These are phyloP conservation scores for Temnothorax nylanderi DNA, from an alignment of 1,140 invertebrate species.

Conservation along the genomic window DNA sequence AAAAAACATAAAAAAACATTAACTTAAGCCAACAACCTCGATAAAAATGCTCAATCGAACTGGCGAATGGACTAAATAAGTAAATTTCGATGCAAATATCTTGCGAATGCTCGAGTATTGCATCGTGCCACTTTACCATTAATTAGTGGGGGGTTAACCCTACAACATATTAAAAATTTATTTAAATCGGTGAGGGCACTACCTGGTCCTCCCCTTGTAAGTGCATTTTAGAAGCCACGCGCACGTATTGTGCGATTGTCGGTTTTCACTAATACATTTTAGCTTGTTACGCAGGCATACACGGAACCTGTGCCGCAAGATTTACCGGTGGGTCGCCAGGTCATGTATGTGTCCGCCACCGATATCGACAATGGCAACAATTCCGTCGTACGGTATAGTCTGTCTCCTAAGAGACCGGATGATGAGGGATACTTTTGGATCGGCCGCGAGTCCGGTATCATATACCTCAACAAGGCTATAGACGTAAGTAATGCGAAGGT, in stretches of 20 bases:
- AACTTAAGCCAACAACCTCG: no score
- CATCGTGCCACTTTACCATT: no score
- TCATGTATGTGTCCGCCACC: conserved; percentile 95
- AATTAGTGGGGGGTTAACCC: no score
- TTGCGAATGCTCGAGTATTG: no score
- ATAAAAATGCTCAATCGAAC: no score
- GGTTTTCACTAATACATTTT: conserved; percentile 6
- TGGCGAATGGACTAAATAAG: no score
- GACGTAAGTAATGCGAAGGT: conserved; percentile 86
- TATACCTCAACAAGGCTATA: conserved; percentile 91
- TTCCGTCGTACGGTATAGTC: conserved; percentile 89
- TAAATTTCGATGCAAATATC: no score
- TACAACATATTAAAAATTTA: no score
- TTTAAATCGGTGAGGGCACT: no score
- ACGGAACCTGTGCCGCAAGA: conserved; percentile 92
- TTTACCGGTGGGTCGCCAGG: conserved; percentile 88
- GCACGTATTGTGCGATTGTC: not conserved
- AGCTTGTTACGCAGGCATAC: conserved; percentile 87
- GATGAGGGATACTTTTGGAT: conserved; percentile 92
- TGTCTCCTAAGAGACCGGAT: conserved; percentile 86
- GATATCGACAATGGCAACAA: conserved; percentile 95
- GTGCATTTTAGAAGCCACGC: conserved; percentile 16
- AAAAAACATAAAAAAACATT: no score
- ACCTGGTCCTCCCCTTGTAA: no score
- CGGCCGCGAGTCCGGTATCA: conserved; percentile 91